phyloP scores from a whole-genome alignment of 1,140 invertebrate genomes.

The Dreissena polymorpha region DNA sequence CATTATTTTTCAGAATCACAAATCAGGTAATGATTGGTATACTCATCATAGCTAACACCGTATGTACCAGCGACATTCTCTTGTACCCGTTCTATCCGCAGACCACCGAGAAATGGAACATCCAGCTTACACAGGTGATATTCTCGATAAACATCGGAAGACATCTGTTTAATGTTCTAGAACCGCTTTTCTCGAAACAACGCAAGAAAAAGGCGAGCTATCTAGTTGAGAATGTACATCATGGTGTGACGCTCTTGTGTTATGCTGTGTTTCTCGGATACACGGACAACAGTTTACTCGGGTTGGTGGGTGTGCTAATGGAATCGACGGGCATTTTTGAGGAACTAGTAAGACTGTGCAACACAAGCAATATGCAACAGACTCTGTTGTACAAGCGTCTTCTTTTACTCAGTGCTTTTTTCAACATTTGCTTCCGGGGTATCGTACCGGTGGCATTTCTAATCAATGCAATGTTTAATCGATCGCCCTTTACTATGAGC shows the following conservation, averaged over 20 bases:
- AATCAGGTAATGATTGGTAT: conserved; percentile 53
- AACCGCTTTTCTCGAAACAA: conserved; percentile 28
- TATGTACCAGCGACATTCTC: conserved; percentile 53
- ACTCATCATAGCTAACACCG: conserved; percentile 28
- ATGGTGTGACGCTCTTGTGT: too few relatives aligned
- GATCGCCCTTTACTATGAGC: conserved; percentile 60
- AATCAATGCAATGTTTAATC: conserved; percentile 61
- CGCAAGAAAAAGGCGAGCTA: conserved; percentile 12
- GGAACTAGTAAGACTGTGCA: conserved; percentile 48
- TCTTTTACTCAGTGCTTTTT: conserved; percentile 46
- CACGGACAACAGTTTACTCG: too few relatives aligned
- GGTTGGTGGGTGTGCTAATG: too few relatives aligned
- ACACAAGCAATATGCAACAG: conserved; percentile 8
- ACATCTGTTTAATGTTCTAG: conserved; percentile 53
- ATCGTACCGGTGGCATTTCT: conserved; percentile 58
- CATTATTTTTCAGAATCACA: conserved; percentile 60
- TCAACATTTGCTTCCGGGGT: conserved; percentile 53
- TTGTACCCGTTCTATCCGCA: conserved; percentile 51
- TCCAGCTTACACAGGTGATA: conserved; percentile 33
- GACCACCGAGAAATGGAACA: not conserved
- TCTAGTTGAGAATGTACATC: too few relatives aligned
- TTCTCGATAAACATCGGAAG: conserved; percentile 60
- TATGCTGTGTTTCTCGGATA: too few relatives aligned
- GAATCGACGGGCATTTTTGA: conserved; percentile 55
- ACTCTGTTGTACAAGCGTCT: conserved; percentile 51